A percentile compares a stretch with the other conserved stretches of the same genome.
Conservation (phyloP, 2,113 vertebrate species). For the Trichomycterus rosablanca region DNA sequence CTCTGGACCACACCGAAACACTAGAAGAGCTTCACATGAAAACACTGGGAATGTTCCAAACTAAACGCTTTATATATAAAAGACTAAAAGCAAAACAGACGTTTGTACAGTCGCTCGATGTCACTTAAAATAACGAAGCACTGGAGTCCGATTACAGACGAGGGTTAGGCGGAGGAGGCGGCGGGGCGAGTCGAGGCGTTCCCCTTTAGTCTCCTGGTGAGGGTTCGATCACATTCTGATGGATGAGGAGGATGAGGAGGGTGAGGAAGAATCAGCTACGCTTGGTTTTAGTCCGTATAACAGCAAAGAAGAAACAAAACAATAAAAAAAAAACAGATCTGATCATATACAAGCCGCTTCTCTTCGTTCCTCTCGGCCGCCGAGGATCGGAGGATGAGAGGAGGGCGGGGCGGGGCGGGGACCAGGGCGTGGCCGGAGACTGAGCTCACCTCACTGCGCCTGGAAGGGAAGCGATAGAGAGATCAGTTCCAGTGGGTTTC, state of each 20-base stretch:
- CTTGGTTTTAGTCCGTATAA: constrained; percentile 34
- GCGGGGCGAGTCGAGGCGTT: constrained; percentile 43
- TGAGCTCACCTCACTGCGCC: constrained; percentile 59
- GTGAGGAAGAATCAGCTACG: constrained; percentile 15
- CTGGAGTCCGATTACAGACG: constrained; percentile 45
- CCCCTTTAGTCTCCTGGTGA: constrained; percentile 13
- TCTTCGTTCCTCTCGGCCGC: constrained; percentile 20
- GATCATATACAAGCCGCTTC: constrained; percentile 11
- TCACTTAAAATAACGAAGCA: too few species aligned
- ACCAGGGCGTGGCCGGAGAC: constrained; percentile 2
- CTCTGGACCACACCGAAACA: constrained; percentile 31
- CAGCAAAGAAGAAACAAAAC: background rate
- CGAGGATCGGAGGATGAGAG: background rate
- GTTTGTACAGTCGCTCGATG: constrained; percentile 33
- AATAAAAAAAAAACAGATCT: background rate
- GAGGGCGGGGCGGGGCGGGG: constrained; percentile 3
- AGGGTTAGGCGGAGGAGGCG: constrained; percentile 48
- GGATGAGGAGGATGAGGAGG: constrained; percentile 5
- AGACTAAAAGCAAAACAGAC: constrained; percentile 29
- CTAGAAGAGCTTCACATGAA: constrained; percentile 34
- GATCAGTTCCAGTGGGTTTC: too few species aligned
- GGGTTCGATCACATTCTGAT: constrained; percentile 22
- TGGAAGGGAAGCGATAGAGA: constrained; percentile 52
- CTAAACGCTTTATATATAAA: constrained; percentile 32
- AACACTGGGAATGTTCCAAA: constrained; percentile 59